These are phyloP conservation scores for Apotomis turbidana DNA, from an alignment of 2,888 invertebrate genomes.

Conservation along the genomic window DNA sequence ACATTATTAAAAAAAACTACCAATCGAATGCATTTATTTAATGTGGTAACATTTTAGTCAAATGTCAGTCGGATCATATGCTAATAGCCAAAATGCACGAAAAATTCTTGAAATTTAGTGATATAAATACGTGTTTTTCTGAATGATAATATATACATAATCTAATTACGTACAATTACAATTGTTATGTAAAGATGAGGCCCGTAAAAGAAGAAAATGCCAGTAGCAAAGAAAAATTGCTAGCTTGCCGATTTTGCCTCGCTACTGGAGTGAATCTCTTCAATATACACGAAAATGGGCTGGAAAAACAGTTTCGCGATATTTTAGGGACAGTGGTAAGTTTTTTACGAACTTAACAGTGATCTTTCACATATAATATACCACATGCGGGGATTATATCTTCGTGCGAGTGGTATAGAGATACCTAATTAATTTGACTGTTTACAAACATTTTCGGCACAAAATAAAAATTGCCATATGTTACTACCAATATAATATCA, in stretches of 20 bases:
- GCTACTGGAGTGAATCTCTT: constrained; percentile 31
- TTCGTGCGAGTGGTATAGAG: too few relatives aligned
- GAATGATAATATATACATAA: constrained; percentile 5
- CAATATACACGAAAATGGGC: constrained; percentile 24
- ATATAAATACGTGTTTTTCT: constrained; percentile 11
- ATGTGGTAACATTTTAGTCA: constrained; percentile 4
- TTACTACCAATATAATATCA: too few relatives aligned
- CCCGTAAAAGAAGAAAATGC: constrained; percentile 24
- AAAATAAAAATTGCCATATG: too few relatives aligned
- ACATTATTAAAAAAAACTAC: constrained; percentile 2
- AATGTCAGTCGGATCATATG: constrained; percentile 6
- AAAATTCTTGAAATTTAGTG: background rate
- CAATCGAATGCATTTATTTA: background rate
- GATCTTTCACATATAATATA: background rate
- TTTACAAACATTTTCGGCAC: too few relatives aligned
- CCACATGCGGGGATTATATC: background rate
- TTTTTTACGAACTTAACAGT: background rate
- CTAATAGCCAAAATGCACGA: background rate
- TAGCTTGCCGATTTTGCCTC: constrained; percentile 37
- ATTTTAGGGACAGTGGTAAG: constrained; percentile 35
- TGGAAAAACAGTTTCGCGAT: constrained; percentile 24
- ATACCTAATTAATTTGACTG: too few relatives aligned
- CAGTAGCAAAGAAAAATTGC: constrained; percentile 1
- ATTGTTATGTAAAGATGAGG: background rate
- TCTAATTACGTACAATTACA: background rate